phyloP scores from a whole-genome alignment of 2,113 vertebrate species.

The Vanacampus margaritifer region DNA sequence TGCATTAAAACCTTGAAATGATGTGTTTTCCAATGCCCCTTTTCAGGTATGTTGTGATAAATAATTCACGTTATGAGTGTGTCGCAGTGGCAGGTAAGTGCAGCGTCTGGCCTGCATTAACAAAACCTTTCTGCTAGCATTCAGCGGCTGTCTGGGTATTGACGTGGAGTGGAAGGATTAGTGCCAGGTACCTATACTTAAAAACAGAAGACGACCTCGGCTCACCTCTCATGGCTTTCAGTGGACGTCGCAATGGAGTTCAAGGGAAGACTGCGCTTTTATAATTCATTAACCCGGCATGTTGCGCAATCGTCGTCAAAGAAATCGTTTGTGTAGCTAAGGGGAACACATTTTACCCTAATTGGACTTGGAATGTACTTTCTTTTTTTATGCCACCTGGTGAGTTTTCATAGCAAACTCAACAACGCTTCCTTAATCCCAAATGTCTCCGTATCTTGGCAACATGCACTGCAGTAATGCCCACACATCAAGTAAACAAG shows the following conservation, averaged over 20 bases:
- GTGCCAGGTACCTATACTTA: slow-evolving; percentile 27
- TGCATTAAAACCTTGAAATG: not conserved
- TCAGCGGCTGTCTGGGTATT: slow-evolving; percentile 30
- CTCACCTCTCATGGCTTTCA: slow-evolving; percentile 25
- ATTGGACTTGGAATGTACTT: not conserved
- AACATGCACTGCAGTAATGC: slow-evolving; percentile 43
- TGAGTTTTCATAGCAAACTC: slow-evolving; percentile 15
- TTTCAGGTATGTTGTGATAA: slow-evolving; percentile 21
- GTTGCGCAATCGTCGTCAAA: not conserved
- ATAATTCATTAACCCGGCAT: not conserved
- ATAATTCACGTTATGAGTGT: slow-evolving; percentile 15
- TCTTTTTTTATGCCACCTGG: slow-evolving; percentile 8
- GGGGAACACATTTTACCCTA: not conserved
- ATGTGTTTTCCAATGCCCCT: slow-evolving; percentile 7
- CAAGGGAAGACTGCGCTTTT: not conserved
- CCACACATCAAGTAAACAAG: slow-evolving; percentile 57
- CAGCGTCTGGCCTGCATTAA: slow-evolving; percentile 21
- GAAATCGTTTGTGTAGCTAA: not conserved
- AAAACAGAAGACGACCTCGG: slow-evolving; percentile 24
- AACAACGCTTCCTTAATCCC: slow-evolving; percentile 25
- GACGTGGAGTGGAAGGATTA: slow-evolving; percentile 43
- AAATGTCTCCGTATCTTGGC: slow-evolving; percentile 45
- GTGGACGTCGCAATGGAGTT: slow-evolving; percentile 1
- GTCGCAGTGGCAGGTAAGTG: slow-evolving; percentile 8
- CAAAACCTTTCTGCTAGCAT: slow-evolving; percentile 17